Evolutionary conservation across 2,797 vertebrate genomes (phyloP), one percentile per base, ranked within the genome.

Genomic region (Microcaecilia unicolor): DNA sequence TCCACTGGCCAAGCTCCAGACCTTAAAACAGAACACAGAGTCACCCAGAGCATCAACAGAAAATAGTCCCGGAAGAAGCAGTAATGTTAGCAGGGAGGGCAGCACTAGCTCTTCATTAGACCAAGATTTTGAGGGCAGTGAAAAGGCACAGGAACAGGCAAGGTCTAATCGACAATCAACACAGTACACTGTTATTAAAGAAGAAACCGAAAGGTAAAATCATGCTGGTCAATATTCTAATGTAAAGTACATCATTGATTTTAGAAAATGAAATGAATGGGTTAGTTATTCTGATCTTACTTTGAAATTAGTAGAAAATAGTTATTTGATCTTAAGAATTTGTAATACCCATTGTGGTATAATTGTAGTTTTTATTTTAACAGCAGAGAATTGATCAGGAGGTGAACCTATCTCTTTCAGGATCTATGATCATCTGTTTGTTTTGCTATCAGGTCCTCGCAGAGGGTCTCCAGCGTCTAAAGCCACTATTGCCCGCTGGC

Each of bases 1-100:
- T 65, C 94, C 93, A 0, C 54, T 98, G 58, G 94, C 94, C 62
- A 97, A 97, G 64, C 80, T 97, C 36, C 93, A 97, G 74, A 98
- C 94, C 0, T 74, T 97, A 39, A 98, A 97, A 62, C 93, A 96
- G 81, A 92, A 93, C 77, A 90, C 91, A 0, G 92, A 96, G 31
- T 72, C 70, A 0, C 70, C 77, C 0, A 41, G 76, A 0, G 83
- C 83, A 4, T 94, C 92, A 0, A 81, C 87, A 0, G 89, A 91
- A 24, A 91, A 87, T 78, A 97, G 93, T 60, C 91, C 92, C 0
- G 92, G 89, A 5, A 70, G 87, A 2, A 89, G 83, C 76, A 92
- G 89, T 20, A 75, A 72, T 28, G 58, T 74, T 56, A 90, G 84
- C 40, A 74, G 88, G 10, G 93, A 93, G 13, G 85, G 87, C 2